Conservation (phyloP, 2,888 invertebrate genomes). For the Eupithecia insigniata region DNA sequence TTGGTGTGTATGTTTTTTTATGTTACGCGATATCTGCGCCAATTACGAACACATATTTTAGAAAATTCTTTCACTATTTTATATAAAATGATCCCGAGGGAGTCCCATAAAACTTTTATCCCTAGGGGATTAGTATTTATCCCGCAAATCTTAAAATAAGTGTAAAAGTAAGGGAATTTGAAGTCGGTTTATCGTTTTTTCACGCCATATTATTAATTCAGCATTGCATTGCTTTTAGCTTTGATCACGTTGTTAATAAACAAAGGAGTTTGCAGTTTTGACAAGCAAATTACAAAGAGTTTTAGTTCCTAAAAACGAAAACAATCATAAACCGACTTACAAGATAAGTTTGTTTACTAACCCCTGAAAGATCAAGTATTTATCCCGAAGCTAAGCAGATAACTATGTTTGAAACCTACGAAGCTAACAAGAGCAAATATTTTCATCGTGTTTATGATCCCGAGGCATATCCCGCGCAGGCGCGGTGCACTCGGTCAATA, state of each 20-base stretch:
- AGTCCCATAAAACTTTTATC: too few relatives aligned
- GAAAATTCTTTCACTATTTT: too few relatives aligned
- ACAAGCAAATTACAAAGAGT: background rate
- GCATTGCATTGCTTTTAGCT: background rate
- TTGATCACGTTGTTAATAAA: background rate
- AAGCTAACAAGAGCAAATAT: constrained; percentile 29
- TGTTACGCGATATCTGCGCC: too few relatives aligned
- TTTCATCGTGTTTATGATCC: constrained; percentile 34
- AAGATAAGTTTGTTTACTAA: background rate
- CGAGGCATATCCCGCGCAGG: constrained; percentile 13
- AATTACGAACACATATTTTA: too few relatives aligned
- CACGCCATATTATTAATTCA: too few relatives aligned
- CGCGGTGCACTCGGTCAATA: constrained; percentile 16
- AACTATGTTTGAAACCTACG: constrained; percentile 9
- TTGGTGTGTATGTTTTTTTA: too few relatives aligned
- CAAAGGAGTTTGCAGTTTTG: background rate
- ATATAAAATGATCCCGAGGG: too few relatives aligned
- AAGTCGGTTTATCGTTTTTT: too few relatives aligned
- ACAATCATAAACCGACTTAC: background rate
- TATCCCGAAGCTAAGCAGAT: constrained; percentile 8
- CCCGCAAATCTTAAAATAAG: too few relatives aligned
- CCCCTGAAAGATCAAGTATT: constrained; percentile 3
- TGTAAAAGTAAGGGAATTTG: too few relatives aligned
- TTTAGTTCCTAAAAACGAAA: background rate
- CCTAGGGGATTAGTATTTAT: too few relatives aligned